phyloP scores from a whole-genome alignment of 2,888 invertebrate genomes.

The Dynastes maya region DNA sequence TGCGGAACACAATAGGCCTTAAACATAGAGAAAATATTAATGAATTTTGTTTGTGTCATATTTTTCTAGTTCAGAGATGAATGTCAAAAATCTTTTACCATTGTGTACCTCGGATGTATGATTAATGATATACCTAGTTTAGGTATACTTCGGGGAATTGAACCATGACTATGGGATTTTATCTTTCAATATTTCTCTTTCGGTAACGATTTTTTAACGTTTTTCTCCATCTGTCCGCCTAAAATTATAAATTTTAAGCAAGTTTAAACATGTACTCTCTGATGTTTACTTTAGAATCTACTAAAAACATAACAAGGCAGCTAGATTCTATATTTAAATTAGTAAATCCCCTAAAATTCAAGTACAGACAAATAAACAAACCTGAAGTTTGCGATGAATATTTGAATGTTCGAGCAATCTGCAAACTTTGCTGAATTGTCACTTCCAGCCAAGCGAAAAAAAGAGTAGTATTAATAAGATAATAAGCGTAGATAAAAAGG shows the following conservation, averaged over 20 bases:
- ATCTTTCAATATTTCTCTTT: conserved; percentile 59
- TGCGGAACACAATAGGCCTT: conserved; percentile 64
- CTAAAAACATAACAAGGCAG: conserved; percentile 65
- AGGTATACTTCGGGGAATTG: conserved; percentile 68
- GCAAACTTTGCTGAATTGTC: neutral
- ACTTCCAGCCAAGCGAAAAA: no score
- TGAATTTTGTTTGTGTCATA: conserved; percentile 70
- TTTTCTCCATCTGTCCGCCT: conserved; percentile 5
- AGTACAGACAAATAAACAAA: neutral
- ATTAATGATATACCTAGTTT: conserved; percentile 67
- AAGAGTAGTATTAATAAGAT: no score
- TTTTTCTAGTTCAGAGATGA: conserved; percentile 64
- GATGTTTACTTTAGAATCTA: conserved; percentile 62
- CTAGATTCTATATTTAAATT: conserved; percentile 62
- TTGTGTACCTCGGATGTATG: conserved; percentile 68
- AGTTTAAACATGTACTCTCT: conserved; percentile 48
- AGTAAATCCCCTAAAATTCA: neutral
- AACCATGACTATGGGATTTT: conserved; percentile 66
- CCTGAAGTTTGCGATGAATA: neutral
- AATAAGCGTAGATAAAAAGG: no score
- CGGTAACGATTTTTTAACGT: conserved; percentile 44
- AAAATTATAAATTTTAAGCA: conserved; percentile 47
- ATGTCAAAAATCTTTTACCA: conserved; percentile 68
- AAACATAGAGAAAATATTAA: conserved; percentile 72
- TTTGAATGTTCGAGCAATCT: neutral